Base-by-base conservation (phyloP, 2,888 invertebrate species). In the Drosophila borborema region DNA sequence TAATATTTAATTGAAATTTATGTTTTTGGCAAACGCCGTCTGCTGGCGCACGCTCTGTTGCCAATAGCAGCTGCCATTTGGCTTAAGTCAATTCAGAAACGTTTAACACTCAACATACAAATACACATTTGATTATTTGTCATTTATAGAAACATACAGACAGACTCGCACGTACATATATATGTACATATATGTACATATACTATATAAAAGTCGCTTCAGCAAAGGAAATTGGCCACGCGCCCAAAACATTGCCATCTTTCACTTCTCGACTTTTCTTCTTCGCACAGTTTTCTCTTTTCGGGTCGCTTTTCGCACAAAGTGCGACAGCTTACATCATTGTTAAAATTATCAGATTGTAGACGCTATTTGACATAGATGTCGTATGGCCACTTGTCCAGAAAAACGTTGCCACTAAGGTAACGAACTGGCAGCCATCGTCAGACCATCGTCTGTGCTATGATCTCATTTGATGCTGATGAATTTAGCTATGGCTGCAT, bases 311-410 rank as follows among this genome's bases (percentile, higher is more conserved):
- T 65, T 45, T 53, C 49, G 34, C 64, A 64, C 62, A 60, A 72
- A 83, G 83, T 69, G 81, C 90, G 91, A 90, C 89, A 86, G 78
- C 80, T 91, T 92, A 90, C 91, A 92, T 91, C 91, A 91, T 91
- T 91, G 84, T 92, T 92, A 92, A 91, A 91, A 89, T 91, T 92
- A 91, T 90, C 83, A 69, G 81, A 80, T 64, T 60, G 69, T 48
- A 60, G 48, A n/a, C 54, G 28, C 53, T 34, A 7, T 51, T 51
- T 51, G 51, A 36, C 36, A 36, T 23, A 23, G 36, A 54, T 28
- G 40, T 54, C 54, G 36, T 0, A 18, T 8, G 36, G 18, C 51
- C 51, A 51, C 64, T 74, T 70, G 65, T 51, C 45, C 45, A 34
- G 62, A 58, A 51, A 49, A 51, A 7, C 49, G 20, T 10, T 56